Evolutionary conservation across 2,797 vertebrate genomes (phyloP), one percentile per base, ranked within the genome.

Genomic region (Myotis pilosus): DNA sequence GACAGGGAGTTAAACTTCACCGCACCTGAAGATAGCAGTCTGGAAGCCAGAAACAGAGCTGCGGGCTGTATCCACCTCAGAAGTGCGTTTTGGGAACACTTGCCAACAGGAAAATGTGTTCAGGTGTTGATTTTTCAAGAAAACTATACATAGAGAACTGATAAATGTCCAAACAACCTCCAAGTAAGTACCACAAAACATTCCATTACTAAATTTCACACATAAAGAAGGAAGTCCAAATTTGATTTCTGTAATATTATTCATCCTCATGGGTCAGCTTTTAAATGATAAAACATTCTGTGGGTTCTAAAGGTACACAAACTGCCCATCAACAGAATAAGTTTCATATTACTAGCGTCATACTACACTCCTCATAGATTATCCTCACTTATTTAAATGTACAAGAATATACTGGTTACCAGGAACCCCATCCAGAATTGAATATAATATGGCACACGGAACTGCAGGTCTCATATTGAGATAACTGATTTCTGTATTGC

Each of bases 111-210:
- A 95, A 93, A 90, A 66, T 72, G 11, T 89, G 28, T 55, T 53
- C 5, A 47, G 36, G 36, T 72, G 68, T 94, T 94, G 60, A 66
- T 49, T 83, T 93, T 92, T 87, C n/a, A 62, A 64, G 57, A 92
- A 95, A 60, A 79, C 0, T 6, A 57, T 1, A 8, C 30, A 38
- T 2, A 20, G 13, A 49, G 33, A 38, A 74, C 51, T 55, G 69
- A 89, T 62, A 87, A 89, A 60, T 91, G 41, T 57, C 85, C 74
- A 80, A 91, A 90, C 36, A 85, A 60, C 5, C 11, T 83, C 66
- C 78, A 87, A 49, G 84, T 60, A 72, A 89, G 57, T 75, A 66
- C 3, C 33, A n/a, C 49, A 47, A 81, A 83, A 66, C 10, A 66
- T 57, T 20, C 5, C 19, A 30, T 38, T 33, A 64, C 15, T 57